A percentile compares a stretch with the other conserved stretches of the same genome.
Evolutionary conservation across 2,888 invertebrate species (phyloP).

Genomic region (Rotaria sp.): DNA sequence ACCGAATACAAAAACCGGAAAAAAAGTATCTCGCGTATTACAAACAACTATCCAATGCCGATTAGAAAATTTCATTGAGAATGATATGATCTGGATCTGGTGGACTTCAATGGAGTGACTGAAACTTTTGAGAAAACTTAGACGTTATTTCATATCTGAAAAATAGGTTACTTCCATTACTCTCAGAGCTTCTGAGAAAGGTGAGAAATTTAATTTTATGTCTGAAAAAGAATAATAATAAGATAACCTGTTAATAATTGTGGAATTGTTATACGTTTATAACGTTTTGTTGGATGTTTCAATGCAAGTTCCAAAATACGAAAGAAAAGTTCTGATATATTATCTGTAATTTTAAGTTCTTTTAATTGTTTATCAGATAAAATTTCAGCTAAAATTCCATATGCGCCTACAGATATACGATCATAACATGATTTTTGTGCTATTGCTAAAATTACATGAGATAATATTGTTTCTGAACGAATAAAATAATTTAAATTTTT

Average conservation of each 20-base stretch:
- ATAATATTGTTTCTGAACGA: neutral
- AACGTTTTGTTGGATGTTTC: neutral
- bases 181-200: too few species aligned
- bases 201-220: too few species aligned
- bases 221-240: neutral
- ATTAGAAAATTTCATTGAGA: too few species aligned
- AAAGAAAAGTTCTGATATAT: neutral
- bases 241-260: neutral
- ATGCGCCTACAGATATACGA: neutral
- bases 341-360: neutral
- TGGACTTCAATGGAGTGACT: too few species aligned
- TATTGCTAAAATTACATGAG: neutral
- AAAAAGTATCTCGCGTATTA: too few species aligned
- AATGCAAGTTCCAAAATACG: neutral
- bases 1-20: too few species aligned
- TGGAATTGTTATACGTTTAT: constrained; percentile 17
- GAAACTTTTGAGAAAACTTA: too few species aligned
- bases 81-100: too few species aligned
- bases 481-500: constrained; percentile 14
- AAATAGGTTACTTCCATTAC: too few species aligned
- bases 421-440: neutral
- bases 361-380: constrained; percentile 6
- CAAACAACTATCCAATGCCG: too few species aligned
- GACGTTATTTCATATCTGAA: too few species aligned
- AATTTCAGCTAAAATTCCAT: constrained; percentile 4